Percentiles rank a stretch among this genome's conserved stretches.
phyloP scores from a whole-genome alignment of 2,113 vertebrate species.

The Tragelaphus buxtoni region DNA sequence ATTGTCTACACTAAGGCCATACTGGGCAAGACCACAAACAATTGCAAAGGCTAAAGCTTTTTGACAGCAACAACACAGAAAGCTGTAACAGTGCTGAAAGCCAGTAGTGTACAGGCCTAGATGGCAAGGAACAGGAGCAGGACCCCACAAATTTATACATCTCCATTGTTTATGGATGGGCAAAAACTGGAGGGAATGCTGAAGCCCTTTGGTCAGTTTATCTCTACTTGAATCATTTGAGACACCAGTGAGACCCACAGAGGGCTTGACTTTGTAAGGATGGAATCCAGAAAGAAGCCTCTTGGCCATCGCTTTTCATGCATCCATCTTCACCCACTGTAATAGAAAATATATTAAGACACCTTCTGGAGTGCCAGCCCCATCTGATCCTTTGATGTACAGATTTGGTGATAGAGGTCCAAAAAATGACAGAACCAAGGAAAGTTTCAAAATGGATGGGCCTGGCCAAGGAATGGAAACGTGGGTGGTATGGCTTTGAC shows the following conservation, averaged over 20 bases:
- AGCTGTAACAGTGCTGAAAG: conserved; percentile 89
- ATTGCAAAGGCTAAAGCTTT: conserved; percentile 97
- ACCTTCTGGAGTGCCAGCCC: conserved; percentile 90
- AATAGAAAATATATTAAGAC: conserved; percentile 94
- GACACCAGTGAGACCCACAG: conserved; percentile 90
- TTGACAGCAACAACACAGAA: conserved; percentile 93
- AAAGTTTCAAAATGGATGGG: conserved; percentile 90
- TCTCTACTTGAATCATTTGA: conserved; percentile 92
- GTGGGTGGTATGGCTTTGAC: conserved; percentile 90
- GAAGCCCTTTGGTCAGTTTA: conserved; percentile 93
- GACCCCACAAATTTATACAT: conserved; percentile 96
- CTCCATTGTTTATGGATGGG: conserved; percentile 92
- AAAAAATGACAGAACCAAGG: conserved; percentile 93
- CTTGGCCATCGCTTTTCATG: no score
- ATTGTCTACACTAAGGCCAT: conserved; percentile 95
- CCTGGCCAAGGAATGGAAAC: conserved; percentile 89
- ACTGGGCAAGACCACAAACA: conserved; percentile 93
- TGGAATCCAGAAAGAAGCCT: conserved; percentile 93
- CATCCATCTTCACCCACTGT: conserved; percentile 89
- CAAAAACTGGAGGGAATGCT: conserved; percentile 93
- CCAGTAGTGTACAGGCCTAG: conserved; percentile 92
- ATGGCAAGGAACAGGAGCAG: conserved; percentile 98
- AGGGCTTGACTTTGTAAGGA: conserved; percentile 92
- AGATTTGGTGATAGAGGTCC: conserved; percentile 95
- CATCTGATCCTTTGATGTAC: conserved; percentile 91